phyloP scores from a whole-genome alignment of 2,113 vertebrate genomes.

The Hyperoodon ampullatus region DNA sequence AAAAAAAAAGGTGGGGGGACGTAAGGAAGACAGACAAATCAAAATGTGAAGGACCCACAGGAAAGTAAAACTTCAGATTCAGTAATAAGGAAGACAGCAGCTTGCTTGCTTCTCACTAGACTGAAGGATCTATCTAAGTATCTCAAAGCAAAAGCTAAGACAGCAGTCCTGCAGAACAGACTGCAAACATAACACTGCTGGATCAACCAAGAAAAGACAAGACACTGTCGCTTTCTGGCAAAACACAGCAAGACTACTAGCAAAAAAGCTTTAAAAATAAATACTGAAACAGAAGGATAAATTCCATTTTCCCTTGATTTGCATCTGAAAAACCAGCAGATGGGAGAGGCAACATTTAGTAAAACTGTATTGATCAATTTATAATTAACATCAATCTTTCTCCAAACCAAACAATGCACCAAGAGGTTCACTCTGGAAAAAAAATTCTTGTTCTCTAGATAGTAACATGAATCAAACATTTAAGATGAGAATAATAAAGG shows the following conservation, averaged over 20 bases:
- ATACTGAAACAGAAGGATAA: not conserved
- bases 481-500: constrained; percentile 13
- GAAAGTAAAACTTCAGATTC: not conserved
- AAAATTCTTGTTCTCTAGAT: not conserved
- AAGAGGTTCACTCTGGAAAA: not conserved
- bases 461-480: not conserved
- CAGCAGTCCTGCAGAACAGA: not conserved
- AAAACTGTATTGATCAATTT: not conserved
- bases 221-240: not conserved
- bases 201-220: not conserved
- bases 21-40: not conserved
- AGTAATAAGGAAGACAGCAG: not conserved
- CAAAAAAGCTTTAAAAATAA: not conserved
- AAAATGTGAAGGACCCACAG: not conserved
- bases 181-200: not conserved
- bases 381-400: not conserved
- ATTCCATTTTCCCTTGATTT: not conserved
- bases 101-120: not conserved
- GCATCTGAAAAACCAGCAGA: constrained; percentile 5
- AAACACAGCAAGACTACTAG: not conserved
- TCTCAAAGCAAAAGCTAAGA: constrained; percentile 6
- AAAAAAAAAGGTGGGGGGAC: not conserved
- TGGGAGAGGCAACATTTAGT: not conserved
- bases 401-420: not conserved
- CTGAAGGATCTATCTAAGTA: not conserved